A percentile compares a stretch with the other conserved stretches of the same genome.
Conservation (phyloP, 2,888 invertebrate species). For the Mylabris sibirica region DNA sequence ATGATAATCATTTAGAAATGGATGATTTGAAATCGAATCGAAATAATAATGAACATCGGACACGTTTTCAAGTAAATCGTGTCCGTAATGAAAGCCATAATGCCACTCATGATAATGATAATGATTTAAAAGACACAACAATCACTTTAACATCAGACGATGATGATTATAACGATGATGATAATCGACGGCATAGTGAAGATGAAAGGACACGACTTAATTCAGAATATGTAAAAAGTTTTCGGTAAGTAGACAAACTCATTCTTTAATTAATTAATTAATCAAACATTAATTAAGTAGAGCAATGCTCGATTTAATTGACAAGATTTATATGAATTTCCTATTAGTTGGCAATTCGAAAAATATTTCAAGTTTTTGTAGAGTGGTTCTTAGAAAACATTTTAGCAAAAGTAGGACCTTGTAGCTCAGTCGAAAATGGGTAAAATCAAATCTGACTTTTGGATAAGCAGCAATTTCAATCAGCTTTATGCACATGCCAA, state of each 20-base stretch:
- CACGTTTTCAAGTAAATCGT: constrained; percentile 69
- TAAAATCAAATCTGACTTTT: too few relatives aligned
- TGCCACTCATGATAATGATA: too few relatives aligned
- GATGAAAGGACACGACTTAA: constrained; percentile 59
- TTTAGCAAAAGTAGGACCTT: too few relatives aligned
- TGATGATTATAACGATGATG: constrained; percentile 44
- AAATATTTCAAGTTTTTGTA: too few relatives aligned
- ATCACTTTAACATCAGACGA: constrained; percentile 39
- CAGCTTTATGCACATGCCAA: too few relatives aligned
- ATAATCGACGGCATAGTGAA: constrained; percentile 50
- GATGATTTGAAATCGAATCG: constrained; percentile 41
- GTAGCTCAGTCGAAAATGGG: too few relatives aligned
- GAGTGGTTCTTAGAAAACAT: too few relatives aligned
- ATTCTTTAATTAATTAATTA: neutral
- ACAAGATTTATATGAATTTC: too few relatives aligned
- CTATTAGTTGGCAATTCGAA: too few relatives aligned
- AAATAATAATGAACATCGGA: constrained; percentile 55
- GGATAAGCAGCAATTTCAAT: too few relatives aligned
- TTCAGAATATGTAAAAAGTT: constrained; percentile 76
- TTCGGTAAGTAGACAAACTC: constrained; percentile 72
- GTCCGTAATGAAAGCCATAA: constrained; percentile 64
- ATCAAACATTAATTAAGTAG: too few relatives aligned
- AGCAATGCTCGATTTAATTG: too few relatives aligned
- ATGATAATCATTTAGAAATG: constrained; percentile 43
- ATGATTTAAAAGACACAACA: constrained; percentile 31